Base-by-base conservation (phyloP, 2,797 vertebrate genomes). In the Sebastes elongatus region DNA sequence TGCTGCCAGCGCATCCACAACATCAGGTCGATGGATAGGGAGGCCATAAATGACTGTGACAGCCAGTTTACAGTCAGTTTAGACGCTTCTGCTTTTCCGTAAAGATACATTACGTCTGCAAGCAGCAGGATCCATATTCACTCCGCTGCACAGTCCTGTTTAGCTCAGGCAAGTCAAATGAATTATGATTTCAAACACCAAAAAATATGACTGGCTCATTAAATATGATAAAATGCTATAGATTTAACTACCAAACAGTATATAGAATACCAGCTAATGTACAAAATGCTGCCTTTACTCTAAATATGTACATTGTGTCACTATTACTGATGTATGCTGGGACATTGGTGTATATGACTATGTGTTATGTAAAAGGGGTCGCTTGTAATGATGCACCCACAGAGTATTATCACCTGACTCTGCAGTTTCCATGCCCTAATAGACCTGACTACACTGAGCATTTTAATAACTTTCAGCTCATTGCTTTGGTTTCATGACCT, bases 1-100 rank as follows among this genome's bases (percentile, higher is more conserved):
- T 91, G 87, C 86, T 94, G 89, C 91, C 90, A 93, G 90, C 83
- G 78, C 86, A 89, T 93, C 85, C 88, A 84, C 89, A 89, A 84
- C 87, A 92, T 91, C 90, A 91, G 92, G 86, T 92, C 80, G 83
- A 91, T 83, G 85, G 92, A 90, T 73, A 61, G 69, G 13, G 74
- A 88, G 85, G 81, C 77, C 76, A 27, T 94, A 91, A 95, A 64
- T 83, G 85, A 89, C 86, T 88, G 73, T 90, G 92, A 92, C 87
- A 93, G 92, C 83, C 88, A 83, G 88, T 91, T 93, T 92, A 89
- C 90, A 90, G 71, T 83, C 87, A 82, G 71, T 92, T 92, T 89
- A 89, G 78, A 88, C 59, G 68, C 84, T 81, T 84, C 80, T 81
- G 59, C 89, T 87, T 87, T 81, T 76, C 80, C 78, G 74, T 76